Evolutionary conservation across 2,888 invertebrate species (phyloP).

Genomic region (Aleiodes alternator): DNA sequence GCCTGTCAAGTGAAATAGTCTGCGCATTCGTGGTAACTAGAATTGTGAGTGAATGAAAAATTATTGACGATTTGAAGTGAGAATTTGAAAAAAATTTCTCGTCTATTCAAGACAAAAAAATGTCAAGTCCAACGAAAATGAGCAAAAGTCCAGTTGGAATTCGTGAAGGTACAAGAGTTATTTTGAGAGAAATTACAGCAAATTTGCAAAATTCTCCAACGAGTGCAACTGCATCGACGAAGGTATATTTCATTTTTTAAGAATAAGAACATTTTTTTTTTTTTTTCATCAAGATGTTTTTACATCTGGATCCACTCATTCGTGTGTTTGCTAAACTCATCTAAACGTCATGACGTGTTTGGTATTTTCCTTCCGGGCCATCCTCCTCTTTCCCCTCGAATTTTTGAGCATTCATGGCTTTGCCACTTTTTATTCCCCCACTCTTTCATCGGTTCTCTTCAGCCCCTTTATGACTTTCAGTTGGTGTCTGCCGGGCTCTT

Average conservation of each 20-base stretch:
- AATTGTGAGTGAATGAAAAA: not conserved
- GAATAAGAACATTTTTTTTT: constrained; percentile 1
- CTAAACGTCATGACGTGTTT: constrained; percentile 13
- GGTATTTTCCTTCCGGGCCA: not conserved
- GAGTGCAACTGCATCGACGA: constrained; percentile 51
- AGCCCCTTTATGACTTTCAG: not conserved
- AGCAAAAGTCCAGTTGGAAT: constrained; percentile 51
- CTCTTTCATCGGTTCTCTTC: not conserved
- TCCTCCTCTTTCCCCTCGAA: not conserved
- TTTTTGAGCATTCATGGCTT: constrained; percentile 2
- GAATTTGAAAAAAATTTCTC: constrained; percentile 2
- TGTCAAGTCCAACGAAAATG: constrained; percentile 64
- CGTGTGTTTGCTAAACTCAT: not conserved
- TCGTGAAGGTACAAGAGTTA: constrained; percentile 67
- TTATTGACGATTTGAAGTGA: constrained; percentile 26
- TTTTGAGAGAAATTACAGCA: constrained; percentile 69
- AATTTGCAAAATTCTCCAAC: constrained; percentile 67
- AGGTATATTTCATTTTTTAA: constrained; percentile 48
- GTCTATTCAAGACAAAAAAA: constrained; percentile 44
- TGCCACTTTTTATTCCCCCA: not conserved
- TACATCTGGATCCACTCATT: constrained; percentile 3
- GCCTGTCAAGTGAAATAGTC: constrained; percentile 7
- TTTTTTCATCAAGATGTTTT: constrained; percentile 17
- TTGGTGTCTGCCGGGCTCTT: constrained; percentile 1
- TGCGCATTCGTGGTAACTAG: not conserved